phyloP scores from a whole-genome alignment of 1,140 invertebrate genomes.

The Drosophila subpulchrella region DNA sequence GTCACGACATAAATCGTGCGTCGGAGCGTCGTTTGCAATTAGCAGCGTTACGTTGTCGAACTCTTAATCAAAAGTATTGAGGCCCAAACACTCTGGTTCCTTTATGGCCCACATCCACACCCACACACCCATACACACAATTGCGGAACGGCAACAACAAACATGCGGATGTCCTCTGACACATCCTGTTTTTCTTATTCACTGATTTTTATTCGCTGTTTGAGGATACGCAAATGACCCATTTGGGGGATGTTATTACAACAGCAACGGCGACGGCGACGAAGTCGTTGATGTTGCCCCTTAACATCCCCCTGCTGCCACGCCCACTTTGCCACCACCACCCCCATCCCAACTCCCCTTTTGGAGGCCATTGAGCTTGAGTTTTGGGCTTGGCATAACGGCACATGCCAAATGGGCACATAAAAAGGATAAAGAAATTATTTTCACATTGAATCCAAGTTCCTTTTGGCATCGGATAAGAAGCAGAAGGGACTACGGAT shows the following conservation, averaged over 20 bases:
- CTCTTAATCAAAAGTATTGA: slow-evolving; percentile 82
- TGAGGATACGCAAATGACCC: slow-evolving; percentile 85
- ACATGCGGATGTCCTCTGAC: slow-evolving; percentile 82
- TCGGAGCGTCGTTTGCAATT: slow-evolving; percentile 77
- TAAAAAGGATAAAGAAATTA: slow-evolving; percentile 85
- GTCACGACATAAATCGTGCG: slow-evolving; percentile 74
- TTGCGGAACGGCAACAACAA: slow-evolving; percentile 55
- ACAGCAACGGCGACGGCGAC: slow-evolving; percentile 52
- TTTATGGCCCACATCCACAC: slow-evolving; percentile 57
- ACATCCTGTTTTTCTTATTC: slow-evolving; percentile 84
- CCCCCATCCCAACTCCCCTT: background rate
- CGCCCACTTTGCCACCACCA: slow-evolving; percentile 8
- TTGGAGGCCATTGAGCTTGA: slow-evolving; percentile 27
- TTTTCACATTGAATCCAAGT: slow-evolving; percentile 83
- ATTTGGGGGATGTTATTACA: slow-evolving; percentile 85
- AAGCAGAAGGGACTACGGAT: slow-evolving; percentile 2
- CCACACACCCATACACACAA: slow-evolving; percentile 14
- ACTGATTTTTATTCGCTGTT: slow-evolving; percentile 85
- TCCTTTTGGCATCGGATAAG: slow-evolving; percentile 44
- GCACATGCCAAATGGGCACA: slow-evolving; percentile 84
- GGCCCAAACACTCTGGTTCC: slow-evolving; percentile 63
- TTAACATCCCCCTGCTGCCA: slow-evolving; percentile 5
- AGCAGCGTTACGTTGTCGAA: slow-evolving; percentile 75
- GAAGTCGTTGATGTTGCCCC: slow-evolving; percentile 17
- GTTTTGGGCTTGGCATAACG: slow-evolving; percentile 69